These are phyloP conservation scores for Mermis nigrescens DNA, from an alignment of 2,888 invertebrate species.

Conservation along the genomic window DNA sequence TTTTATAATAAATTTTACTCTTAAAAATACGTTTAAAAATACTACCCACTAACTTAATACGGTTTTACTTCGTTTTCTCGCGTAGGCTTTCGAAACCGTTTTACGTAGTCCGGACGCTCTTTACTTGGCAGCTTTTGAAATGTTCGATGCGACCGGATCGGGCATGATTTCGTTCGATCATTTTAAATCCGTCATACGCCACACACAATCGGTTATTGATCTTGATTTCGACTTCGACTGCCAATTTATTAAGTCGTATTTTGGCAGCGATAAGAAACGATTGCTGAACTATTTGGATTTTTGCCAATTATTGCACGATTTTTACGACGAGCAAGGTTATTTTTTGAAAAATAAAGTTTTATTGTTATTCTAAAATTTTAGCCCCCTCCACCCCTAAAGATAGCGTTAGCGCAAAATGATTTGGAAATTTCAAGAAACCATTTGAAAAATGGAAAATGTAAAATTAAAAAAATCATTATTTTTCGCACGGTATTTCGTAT, in stretches of 20 bases:
- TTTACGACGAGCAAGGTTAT: constrained; percentile 98
- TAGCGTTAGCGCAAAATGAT: too few relatives aligned
- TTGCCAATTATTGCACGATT: constrained; percentile 92
- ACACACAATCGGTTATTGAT: constrained; percentile 70
- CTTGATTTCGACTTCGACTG: constrained; percentile 89
- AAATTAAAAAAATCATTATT: too few relatives aligned
- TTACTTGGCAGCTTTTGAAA: constrained; percentile 91
- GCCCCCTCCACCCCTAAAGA: too few relatives aligned
- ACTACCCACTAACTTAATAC: too few relatives aligned
- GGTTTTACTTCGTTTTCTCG: constrained; percentile 15
- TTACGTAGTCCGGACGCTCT: constrained; percentile 69
- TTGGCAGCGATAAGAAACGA: constrained; percentile 77
- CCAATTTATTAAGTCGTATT: constrained; percentile 80
- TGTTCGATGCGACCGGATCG: constrained; percentile 92
- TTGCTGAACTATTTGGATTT: constrained; percentile 82
- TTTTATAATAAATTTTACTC: too few relatives aligned
- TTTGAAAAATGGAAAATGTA: too few relatives aligned
- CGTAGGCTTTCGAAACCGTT: constrained; percentile 35
- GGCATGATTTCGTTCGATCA: constrained; percentile 81
- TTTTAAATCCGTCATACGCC: constrained; percentile 54
- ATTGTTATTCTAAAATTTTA: too few relatives aligned
- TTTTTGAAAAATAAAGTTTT: too few relatives aligned
- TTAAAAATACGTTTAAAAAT: too few relatives aligned
- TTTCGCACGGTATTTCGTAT: too few relatives aligned
- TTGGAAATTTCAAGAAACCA: too few relatives aligned